Evolutionary conservation across 1,140 invertebrate genomes (phyloP), one percentile per base, ranked within the genome.

Genomic region (Diorhabda elongata): DNA sequence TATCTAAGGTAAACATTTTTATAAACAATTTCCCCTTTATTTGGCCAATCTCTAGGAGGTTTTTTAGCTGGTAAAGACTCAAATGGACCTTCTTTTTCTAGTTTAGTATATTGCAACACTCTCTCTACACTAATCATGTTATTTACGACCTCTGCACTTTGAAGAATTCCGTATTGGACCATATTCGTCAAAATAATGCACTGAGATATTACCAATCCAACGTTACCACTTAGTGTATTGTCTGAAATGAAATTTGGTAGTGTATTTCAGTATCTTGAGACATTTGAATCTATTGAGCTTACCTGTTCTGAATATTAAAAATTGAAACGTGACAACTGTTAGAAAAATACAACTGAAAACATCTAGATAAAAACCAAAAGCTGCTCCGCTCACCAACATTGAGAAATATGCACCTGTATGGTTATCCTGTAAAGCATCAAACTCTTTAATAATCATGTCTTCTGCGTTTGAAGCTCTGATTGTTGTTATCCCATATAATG

Each of bases 51-150:
- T 8, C 82, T 69, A 1, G 88, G 85, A 2, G 90, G 87, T 72
- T 85, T 85, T 74, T 1, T 78, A 68, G 0, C 74, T 79, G 75
- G 83, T 77, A 75, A n/a, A 3, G 82, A 80, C n/a, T 76, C 74
- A 61, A 85, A 74, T 0, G 80, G 74, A 41, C 76, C 79, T 81
- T 91, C 90, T 56, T 82, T 81, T 0, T 89, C 86, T 3, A 94
- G 77, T 61, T 87, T 82, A 0, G 87, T 89, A 75, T 94, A 95
- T 72, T 94, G 88, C 5, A 92, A 70, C 5, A 94, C 85, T 72
- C 92, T 84, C 80, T 94, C 92, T 1, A 94, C 91, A 44, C 91
- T 90, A 1, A 92, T 93, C 88, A 96, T 92, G 77, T 94, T 87
- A 67, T 90, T 91, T 73, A 96, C 86, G 2, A 92, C 88, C 81